A percentile compares a stretch with the other conserved stretches of the same genome.
phyloP scores from a whole-genome alignment of 2,888 invertebrate species.

The Hoplodrina ambigua region DNA sequence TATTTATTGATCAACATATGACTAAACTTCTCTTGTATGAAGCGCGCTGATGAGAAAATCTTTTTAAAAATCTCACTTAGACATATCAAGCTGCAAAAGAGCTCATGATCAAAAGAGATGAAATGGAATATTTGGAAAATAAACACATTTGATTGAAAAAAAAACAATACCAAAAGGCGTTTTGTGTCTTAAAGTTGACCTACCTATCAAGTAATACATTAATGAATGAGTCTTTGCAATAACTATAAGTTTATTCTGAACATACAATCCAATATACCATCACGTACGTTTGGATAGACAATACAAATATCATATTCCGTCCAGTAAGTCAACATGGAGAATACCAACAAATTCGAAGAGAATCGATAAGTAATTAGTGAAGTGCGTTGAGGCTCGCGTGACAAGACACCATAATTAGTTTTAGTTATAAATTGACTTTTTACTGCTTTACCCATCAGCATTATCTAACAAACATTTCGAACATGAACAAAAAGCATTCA shows the following conservation, averaged over 20 bases:
- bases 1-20: no score
- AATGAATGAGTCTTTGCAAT: background rate
- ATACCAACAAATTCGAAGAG: slow-evolving; percentile 20
- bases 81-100: no score
- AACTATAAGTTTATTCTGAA: background rate
- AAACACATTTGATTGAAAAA: no score
- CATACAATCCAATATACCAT: background rate
- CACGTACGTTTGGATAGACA: slow-evolving; percentile 17
- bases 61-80: no score
- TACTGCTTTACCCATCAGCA: slow-evolving; percentile 43
- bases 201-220: background rate
- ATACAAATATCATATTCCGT: slow-evolving; percentile 19
- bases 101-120: no score
- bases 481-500: background rate
- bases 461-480: slow-evolving; percentile 45
- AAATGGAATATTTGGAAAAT: no score
- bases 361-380: slow-evolving; percentile 44
- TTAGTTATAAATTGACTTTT: slow-evolving; percentile 40
- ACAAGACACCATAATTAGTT: slow-evolving; percentile 33
- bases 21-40: no score
- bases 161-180: no score
- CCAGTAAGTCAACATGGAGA: slow-evolving; percentile 1
- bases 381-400: slow-evolving; percentile 40
- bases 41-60: no score
- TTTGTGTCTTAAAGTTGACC: no score